Conservation (phyloP, 2,113 vertebrate genomes). For the Eulemur rufifrons region DNA sequence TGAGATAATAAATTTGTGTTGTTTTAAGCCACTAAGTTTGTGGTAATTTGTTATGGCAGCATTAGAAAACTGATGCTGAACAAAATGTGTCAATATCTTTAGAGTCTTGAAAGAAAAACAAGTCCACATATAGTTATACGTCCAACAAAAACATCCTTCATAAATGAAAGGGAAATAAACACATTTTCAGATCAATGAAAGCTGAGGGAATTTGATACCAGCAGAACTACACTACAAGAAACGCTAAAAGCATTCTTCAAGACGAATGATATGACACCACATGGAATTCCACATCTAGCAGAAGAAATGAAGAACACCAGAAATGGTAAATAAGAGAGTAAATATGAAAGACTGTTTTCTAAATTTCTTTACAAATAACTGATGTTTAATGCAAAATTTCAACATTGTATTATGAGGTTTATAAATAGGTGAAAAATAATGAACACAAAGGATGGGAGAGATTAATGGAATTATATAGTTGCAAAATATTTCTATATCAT, state of each 20-base stretch:
- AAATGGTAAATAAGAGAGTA: neutral
- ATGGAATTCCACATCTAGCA: neutral
- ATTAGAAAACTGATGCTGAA: neutral
- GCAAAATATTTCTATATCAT: neutral
- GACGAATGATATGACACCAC: neutral
- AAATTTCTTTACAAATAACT: neutral
- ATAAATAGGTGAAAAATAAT: neutral
- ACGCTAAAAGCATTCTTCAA: neutral
- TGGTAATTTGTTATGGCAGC: neutral
- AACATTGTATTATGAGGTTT: neutral
- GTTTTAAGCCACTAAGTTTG: slow-evolving; percentile 7
- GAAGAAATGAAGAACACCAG: neutral
- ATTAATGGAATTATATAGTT: neutral
- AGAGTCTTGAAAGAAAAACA: neutral
- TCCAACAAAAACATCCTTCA: slow-evolving; percentile 12
- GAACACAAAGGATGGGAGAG: neutral
- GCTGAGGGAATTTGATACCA: neutral
- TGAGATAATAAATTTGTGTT: neutral
- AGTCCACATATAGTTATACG: neutral
- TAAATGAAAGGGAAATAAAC: slow-evolving; percentile 33
- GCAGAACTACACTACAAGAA: neutral
- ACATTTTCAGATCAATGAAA: neutral
- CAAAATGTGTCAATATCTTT: slow-evolving; percentile 14
- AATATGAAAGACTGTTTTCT: neutral
- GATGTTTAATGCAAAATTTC: neutral